phyloP scores from a whole-genome alignment of 2,888 invertebrate genomes.

The Tenthredo livida region DNA sequence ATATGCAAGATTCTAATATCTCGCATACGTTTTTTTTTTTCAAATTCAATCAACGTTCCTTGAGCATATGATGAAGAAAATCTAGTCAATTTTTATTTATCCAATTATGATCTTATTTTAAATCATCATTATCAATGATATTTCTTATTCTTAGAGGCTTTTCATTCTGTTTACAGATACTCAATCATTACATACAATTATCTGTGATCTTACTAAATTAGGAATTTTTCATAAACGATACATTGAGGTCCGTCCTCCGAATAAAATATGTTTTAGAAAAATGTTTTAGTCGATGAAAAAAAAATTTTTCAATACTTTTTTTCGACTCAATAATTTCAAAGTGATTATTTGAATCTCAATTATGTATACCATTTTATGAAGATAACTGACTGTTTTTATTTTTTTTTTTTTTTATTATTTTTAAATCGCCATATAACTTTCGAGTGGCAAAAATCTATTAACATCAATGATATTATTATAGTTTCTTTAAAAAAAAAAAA shows the following conservation, averaged over 20 bases:
- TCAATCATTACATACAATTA: background rate
- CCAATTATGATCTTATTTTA: conserved; percentile 11
- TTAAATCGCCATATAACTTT: background rate
- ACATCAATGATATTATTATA: conserved; percentile 7
- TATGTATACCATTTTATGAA: background rate
- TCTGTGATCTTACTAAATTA: conserved; percentile 20
- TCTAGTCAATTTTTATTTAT: conserved; percentile 37
- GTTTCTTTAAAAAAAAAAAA: background rate
- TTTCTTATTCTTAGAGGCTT: background rate
- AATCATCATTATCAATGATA: background rate
- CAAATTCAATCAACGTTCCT: background rate
- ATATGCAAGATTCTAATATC: background rate
- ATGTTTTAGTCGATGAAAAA: background rate
- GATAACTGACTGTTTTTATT: background rate
- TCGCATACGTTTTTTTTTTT: background rate
- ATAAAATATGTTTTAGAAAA: background rate
- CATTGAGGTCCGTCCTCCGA: background rate
- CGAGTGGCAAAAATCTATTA: background rate
- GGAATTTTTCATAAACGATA: background rate
- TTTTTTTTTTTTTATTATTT: background rate
- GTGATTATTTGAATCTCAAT: background rate
- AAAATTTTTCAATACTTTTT: background rate
- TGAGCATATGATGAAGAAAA: background rate
- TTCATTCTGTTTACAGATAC: background rate
- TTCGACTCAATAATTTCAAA: background rate